These are phyloP conservation scores for Nephila pilipes DNA, from an alignment of 1,140 invertebrate species.

Conservation along the genomic window DNA sequence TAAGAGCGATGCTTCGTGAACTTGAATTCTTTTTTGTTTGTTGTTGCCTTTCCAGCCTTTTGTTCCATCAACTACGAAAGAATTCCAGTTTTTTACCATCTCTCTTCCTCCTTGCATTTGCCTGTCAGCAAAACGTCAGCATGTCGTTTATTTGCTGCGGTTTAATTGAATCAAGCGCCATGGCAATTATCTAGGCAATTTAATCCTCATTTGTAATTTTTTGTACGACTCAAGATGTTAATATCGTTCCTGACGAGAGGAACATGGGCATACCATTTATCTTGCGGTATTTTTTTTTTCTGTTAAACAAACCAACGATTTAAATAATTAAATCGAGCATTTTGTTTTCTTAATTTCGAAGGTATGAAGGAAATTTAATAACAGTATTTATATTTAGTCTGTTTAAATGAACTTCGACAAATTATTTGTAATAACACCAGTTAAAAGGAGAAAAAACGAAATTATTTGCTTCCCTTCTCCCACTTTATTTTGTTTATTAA, in stretches of 20 bases:
- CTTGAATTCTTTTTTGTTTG: slow-evolving; percentile 28
- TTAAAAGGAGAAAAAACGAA: too few species aligned
- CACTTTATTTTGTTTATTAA: too few species aligned
- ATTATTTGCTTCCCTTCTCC: too few species aligned
- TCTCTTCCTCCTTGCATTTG: background rate
- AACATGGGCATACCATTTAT: background rate
- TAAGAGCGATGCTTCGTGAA: slow-evolving; percentile 23
- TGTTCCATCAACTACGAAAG: slow-evolving; percentile 12
- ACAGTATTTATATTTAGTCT: background rate
- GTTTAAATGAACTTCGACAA: background rate
- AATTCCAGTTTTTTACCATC: background rate
- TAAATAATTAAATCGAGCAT: background rate
- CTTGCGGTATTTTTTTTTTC: background rate
- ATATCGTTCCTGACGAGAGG: background rate
- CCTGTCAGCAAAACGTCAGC: background rate
- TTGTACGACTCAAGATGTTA: slow-evolving; percentile 1
- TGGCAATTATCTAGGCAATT: slow-evolving; percentile 21
- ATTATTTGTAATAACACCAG: background rate
- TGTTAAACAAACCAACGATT: background rate
- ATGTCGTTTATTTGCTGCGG: background rate
- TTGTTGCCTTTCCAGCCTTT: background rate
- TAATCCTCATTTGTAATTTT: slow-evolving; percentile 35
- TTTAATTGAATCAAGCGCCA: slow-evolving; percentile 27
- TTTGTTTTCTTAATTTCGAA: background rate
- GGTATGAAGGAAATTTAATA: background rate